Evolutionary conservation across 2,113 vertebrate genomes (phyloP).

Genomic region (Acanthisitta chloris): DNA sequence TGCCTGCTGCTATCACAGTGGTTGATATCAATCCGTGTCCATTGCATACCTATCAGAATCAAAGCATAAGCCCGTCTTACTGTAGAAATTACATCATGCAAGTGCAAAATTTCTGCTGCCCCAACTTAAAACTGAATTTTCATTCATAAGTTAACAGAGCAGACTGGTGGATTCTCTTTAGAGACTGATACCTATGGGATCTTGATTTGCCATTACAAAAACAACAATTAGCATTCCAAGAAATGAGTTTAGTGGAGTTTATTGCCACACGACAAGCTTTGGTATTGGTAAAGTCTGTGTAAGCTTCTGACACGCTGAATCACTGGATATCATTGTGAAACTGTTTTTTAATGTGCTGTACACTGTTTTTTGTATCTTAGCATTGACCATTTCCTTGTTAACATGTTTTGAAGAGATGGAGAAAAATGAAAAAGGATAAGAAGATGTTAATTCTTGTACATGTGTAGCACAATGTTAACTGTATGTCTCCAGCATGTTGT

Average conservation of each 20-base stretch:
- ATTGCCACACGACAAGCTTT: neutral
- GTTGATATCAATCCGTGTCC: neutral
- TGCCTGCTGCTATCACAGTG: neutral
- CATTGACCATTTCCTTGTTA: neutral
- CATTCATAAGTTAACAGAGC: conserved; percentile 20
- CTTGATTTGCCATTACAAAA: conserved; percentile 30
- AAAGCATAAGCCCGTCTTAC: conserved; percentile 14
- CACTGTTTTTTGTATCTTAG: neutral
- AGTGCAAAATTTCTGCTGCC: conserved; percentile 44
- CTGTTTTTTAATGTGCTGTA: neutral
- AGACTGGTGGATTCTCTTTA: conserved; percentile 63
- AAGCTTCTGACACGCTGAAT: neutral
- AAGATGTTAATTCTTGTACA: neutral
- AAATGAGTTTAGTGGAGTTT: conserved; percentile 2
- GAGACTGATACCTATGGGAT: neutral
- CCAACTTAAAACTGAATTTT: neutral
- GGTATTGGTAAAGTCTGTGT: neutral
- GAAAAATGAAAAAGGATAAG: neutral
- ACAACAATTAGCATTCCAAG: neutral
- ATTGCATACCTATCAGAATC: neutral
- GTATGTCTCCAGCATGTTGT: neutral
- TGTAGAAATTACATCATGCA: neutral
- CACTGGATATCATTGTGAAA: neutral
- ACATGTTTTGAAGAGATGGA: neutral
- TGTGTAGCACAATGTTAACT: neutral